These are phyloP conservation scores for Percopsis transmontana DNA, from an alignment of 2,113 vertebrate species.

Conservation along the genomic window DNA sequence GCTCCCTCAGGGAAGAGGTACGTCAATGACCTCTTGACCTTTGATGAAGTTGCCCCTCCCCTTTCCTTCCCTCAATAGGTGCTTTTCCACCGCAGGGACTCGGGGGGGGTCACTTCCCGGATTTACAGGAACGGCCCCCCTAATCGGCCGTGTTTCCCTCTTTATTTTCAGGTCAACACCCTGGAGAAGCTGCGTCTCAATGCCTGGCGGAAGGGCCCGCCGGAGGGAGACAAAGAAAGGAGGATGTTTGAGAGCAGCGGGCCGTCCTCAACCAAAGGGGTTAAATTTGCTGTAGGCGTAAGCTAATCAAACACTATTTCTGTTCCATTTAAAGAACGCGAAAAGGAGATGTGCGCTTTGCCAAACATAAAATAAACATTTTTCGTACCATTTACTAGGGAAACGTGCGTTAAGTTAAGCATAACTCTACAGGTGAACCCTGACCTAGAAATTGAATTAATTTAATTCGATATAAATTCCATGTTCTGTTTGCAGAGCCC, in stretches of 20 bases:
- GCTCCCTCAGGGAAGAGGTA: slow-evolving; percentile 83
- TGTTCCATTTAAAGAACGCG: no score
- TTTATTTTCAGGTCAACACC: slow-evolving; percentile 68
- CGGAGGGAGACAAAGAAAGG: slow-evolving; percentile 41
- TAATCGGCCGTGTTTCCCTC: not conserved
- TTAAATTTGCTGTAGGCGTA: slow-evolving; percentile 71
- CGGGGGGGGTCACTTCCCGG: no score
- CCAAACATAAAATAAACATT: no score
- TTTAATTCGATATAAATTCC: not conserved
- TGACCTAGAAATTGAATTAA: not conserved
- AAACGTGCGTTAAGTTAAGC: not conserved
- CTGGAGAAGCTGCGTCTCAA: slow-evolving; percentile 89
- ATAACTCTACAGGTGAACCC: not conserved
- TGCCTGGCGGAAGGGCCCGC: slow-evolving; percentile 83
- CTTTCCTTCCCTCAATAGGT: no score
- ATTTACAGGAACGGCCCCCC: no score
- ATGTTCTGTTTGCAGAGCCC: slow-evolving; percentile 71
- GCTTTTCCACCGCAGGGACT: no score
- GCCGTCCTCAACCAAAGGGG: slow-evolving; percentile 45
- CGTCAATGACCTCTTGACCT: not conserved
- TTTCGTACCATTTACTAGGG: no score
- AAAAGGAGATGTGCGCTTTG: no score
- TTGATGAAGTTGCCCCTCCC: no score
- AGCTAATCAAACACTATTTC: not conserved
- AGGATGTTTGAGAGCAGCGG: slow-evolving; percentile 56